Percentiles rank a stretch among this genome's conserved stretches.
phyloP scores from a whole-genome alignment of 1,140 invertebrate genomes.

The Microplitis demolitor region DNA sequence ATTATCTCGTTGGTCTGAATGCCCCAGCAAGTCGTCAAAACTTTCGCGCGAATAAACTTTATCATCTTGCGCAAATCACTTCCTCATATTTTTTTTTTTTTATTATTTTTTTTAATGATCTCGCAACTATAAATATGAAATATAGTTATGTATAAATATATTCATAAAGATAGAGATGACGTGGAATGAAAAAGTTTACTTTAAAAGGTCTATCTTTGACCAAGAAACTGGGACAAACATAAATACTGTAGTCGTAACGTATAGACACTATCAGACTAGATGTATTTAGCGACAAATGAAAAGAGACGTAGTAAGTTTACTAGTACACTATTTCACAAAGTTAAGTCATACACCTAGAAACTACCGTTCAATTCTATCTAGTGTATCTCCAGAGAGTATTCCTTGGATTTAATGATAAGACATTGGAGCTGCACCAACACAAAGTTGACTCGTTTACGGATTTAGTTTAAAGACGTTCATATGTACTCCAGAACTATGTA shows the following conservation, averaged over 20 bases:
- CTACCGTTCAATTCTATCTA: neutral
- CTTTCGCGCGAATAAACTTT: neutral
- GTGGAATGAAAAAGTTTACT: too few relatives aligned
- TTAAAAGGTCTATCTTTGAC: too few relatives aligned
- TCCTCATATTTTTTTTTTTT: too few relatives aligned
- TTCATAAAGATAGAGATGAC: too few relatives aligned
- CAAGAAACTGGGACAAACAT: too few relatives aligned
- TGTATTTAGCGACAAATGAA: conserved; percentile 11
- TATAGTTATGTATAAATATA: too few relatives aligned
- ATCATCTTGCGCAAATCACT: neutral
- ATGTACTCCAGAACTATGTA: neutral
- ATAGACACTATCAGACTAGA: neutral
- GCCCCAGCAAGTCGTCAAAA: neutral
- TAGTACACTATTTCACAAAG: neutral
- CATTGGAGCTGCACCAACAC: too few relatives aligned
- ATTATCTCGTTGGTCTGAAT: neutral
- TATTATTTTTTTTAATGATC: too few relatives aligned
- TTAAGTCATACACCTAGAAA: neutral
- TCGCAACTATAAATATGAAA: too few relatives aligned
- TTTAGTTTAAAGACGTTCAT: neutral
- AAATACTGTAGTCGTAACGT: neutral
- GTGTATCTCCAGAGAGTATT: neutral
- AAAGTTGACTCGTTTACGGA: conserved; percentile 13
- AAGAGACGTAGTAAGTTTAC: conserved; percentile 5
- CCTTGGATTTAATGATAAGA: neutral